Evolutionary conservation across 2,888 invertebrate genomes (phyloP).

Genomic region (Lamellibrachia satsuma): DNA sequence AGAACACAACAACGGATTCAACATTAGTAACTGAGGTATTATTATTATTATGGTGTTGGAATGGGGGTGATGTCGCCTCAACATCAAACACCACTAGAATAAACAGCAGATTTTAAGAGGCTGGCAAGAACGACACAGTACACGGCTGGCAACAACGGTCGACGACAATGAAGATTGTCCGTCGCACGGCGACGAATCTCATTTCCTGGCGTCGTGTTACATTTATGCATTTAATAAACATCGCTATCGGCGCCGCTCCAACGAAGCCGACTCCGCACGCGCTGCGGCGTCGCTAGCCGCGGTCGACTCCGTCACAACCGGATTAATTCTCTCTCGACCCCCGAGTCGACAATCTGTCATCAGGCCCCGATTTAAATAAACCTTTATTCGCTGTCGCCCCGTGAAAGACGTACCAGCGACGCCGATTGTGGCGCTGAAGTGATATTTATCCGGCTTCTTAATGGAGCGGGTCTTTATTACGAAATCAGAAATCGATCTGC

Average conservation of each 20-base stretch:
- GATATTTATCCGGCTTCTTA: conserved; percentile 10
- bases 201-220: conserved; percentile 3
- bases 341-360: background rate
- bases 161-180: background rate
- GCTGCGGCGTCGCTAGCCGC: background rate
- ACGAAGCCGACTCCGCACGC: background rate
- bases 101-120: background rate
- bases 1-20: too few relatives aligned
- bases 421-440: background rate
- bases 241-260: background rate
- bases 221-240: conserved; percentile 17
- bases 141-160: background rate
- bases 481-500: conserved; percentile 12
- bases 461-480: conserved; percentile 17
- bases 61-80: background rate
- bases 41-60: background rate
- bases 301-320: background rate
- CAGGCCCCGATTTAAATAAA: background rate
- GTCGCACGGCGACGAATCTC: background rate
- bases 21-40: too few relatives aligned
- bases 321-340: background rate
- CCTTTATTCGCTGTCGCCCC: background rate
- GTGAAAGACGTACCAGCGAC: background rate
- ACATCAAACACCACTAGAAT: background rate
- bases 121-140: background rate